Evolutionary conservation across 1,140 invertebrate genomes (phyloP).

Genomic region (Apolygus lucorum): DNA sequence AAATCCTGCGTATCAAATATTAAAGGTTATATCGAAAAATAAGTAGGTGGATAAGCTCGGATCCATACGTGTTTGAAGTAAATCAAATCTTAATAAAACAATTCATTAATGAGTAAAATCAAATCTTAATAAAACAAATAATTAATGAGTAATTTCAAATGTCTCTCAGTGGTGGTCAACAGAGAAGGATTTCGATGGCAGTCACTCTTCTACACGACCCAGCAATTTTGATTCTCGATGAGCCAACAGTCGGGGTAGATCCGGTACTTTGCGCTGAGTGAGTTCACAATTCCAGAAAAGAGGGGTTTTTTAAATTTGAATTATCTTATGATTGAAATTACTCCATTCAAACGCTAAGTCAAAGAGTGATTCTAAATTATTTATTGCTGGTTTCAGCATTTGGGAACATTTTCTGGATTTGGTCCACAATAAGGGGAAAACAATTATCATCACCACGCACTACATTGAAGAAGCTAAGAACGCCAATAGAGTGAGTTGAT

Average conservation of each 20-base stretch:
- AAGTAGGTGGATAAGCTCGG: no score
- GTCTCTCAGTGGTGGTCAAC: constrained; percentile 77
- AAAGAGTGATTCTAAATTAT: no score
- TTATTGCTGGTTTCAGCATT: constrained; percentile 54
- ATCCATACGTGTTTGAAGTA: no score
- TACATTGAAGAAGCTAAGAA: constrained; percentile 88
- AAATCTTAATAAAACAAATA: no score
- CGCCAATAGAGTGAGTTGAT: constrained; percentile 64
- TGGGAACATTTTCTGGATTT: constrained; percentile 78
- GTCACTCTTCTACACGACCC: constrained; percentile 79
- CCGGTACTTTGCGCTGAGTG: constrained; percentile 56
- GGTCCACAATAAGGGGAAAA: constrained; percentile 54
- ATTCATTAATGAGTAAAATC: no score
- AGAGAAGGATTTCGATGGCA: constrained; percentile 76
- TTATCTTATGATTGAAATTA: no score
- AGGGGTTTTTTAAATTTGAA: no score
- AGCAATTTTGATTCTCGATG: constrained; percentile 80
- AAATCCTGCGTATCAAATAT: no score
- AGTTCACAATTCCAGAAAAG: background rate
- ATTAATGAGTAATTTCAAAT: no score
- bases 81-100: no score
- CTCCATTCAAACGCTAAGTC: no score
- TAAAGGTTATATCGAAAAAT: no score
- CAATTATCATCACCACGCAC: constrained; percentile 86
- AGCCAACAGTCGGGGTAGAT: constrained; percentile 88